These are phyloP conservation scores for Dicentrarchus labrax DNA, from an alignment of 2,113 vertebrate species.

Conservation along the genomic window DNA sequence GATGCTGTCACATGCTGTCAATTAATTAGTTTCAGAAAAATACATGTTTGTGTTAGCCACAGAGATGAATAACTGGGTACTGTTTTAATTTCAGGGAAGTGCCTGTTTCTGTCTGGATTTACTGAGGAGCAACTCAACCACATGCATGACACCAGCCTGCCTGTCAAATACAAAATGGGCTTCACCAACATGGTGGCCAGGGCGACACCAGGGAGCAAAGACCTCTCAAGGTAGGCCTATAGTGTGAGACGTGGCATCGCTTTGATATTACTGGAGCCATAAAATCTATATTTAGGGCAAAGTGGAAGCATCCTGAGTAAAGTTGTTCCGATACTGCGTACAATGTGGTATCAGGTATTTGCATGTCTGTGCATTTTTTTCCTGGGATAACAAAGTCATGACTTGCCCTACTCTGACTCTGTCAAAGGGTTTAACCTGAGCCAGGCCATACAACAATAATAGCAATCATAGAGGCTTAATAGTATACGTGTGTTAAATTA, in stretches of 20 bases:
- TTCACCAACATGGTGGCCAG: slow-evolving; percentile 99
- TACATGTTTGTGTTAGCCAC: background rate
- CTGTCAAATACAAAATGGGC: slow-evolving; percentile 95
- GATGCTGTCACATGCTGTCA: background rate
- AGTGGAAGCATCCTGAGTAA: background rate
- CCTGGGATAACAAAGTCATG: too few species aligned
- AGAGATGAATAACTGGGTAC: background rate
- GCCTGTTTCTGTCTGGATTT: slow-evolving; percentile 96
- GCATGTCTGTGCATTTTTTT: too few species aligned
- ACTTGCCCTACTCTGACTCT: too few species aligned
- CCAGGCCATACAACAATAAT: too few species aligned
- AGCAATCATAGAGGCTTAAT: too few species aligned
- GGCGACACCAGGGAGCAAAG: slow-evolving; percentile 98
- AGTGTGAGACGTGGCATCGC: background rate
- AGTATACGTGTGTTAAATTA: too few species aligned
- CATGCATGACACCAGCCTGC: slow-evolving; percentile 91
- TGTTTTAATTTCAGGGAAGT: slow-evolving; percentile 90
- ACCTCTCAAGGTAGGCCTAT: slow-evolving; percentile 89
- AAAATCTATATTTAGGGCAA: background rate
- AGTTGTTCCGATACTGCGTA: too few species aligned
- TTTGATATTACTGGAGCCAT: background rate
- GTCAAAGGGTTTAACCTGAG: too few species aligned
- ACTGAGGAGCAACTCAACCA: slow-evolving; percentile 95
- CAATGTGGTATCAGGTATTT: too few species aligned
- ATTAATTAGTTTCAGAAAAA: too few species aligned